Evolutionary conservation across 2,113 vertebrate species (phyloP), one percentile per base, ranked within the genome.

Genomic region (Choloepus hoffmanni): DNA sequence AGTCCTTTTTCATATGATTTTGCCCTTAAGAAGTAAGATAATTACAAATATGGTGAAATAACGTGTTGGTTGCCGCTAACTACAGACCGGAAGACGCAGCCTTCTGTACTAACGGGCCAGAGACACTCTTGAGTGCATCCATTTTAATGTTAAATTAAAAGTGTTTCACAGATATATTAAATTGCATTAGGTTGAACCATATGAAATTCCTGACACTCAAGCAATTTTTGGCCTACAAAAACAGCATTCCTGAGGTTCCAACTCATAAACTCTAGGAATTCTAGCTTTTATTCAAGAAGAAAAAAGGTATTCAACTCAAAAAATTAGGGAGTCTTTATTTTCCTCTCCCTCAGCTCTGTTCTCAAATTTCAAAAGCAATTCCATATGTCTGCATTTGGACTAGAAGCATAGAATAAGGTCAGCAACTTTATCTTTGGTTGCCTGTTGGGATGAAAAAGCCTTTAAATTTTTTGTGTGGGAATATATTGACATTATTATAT

Each of bases 1-100:
- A 50, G 73, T 85, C 23, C 30, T 86, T 72, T 83, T 14, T 36
- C 58, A 3, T n/a, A 1, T 2, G 83, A 11, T 21, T 93, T 97
- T 77, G 28, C 65, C 77, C 85, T 95, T 89, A 85, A 92, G 79
- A 72, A 86, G 63, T 40, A 84, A 91, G 40, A 36, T 36, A 36
- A 81, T 79, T 23, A 3, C n/a, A 65, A 76, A 50, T 60, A 15
- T 40, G 5, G 53, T 30, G 73, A 94, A 81, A 74, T 30, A 87
- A 60, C 3, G 1, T n/a, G 33, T 65, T 70, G 18, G 24, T 16
- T 68, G n/a, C n/a, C 65, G 43, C 70, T 43, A 40, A 43, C 1
- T 43, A 4, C 21, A 40, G 21, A 30, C 19, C 45, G 7, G 30
- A 72, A 40, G 26, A 53, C 6, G 2, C 2, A 33, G 24, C 0